Evolutionary conservation across 2,888 invertebrate genomes (phyloP), one percentile per base, ranked within the genome.

Genomic region (Pantelozetes paolii): DNA sequence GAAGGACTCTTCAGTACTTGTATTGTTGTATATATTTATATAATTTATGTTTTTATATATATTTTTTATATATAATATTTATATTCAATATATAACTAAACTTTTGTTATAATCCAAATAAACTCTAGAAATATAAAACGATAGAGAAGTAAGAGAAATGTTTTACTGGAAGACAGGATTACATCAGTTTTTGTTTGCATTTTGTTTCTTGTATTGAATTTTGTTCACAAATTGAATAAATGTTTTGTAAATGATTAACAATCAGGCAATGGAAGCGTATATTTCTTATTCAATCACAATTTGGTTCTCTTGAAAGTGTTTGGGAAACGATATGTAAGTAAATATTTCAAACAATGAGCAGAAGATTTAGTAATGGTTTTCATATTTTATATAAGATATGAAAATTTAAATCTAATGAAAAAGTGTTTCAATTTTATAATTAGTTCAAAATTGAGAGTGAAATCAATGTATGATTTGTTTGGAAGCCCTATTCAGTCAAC

Each of bases 401-500:
- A 64, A 64, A 64, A 32, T 30, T 64, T 36, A 64, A 36, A 64
- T 36, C 32, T 64, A 64, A 64, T 64, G 32, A 64, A 64, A 64
- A 50, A 8, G 20, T n/a, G 2, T 50, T 5, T 5, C 50, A 5
- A 50, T 50, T 2, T 18, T 45, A 54, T 26, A 57, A 28, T 28
- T 57, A 18, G 2, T 57, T 57, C 18, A 57, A 57, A 57, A 57
- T 28, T 57, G 26, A 57, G 26, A 26, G 18, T 57, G 26, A 28
- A 57, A 15, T 57, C 28, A 9, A 54, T 57, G 26, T 15, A 28
- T 57, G 20, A 62, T 62, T 62, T 28, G 18, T 64, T 64, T 64
- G 64, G 64, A 64, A 64, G 64, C 64, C 64, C 64, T 64, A 64
- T 64, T 64, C 64, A 64, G 28, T 64, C 36, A 64, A 64, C 64